Conservation (phyloP, 2,888 invertebrate species). For the Sinodicranocentrus sp. region DNA sequence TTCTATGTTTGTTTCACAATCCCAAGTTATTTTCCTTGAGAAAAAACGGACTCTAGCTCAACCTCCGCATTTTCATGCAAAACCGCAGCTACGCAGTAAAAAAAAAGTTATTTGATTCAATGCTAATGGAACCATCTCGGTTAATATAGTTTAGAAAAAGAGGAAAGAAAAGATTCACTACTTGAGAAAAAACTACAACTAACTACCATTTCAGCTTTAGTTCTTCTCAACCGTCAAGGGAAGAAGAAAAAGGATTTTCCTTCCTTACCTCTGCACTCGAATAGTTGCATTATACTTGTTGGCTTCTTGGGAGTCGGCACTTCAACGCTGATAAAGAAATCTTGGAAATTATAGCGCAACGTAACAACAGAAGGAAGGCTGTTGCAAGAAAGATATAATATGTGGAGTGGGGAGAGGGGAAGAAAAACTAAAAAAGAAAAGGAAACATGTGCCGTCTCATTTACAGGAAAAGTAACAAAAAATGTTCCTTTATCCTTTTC, state of each 20-base stretch:
- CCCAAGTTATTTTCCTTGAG: neutral
- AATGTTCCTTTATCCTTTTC: conserved; percentile 36
- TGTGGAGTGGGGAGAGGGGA: conserved; percentile 1
- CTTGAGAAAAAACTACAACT: conserved; percentile 16
- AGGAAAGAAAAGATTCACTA: conserved; percentile 23
- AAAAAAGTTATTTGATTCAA: conserved; percentile 51
- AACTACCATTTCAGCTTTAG: conserved; percentile 38
- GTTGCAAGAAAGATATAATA: conserved; percentile 1
- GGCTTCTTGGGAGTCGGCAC: neutral
- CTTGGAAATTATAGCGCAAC: conserved; percentile 16
- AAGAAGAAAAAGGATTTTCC: neutral
- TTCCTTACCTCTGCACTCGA: neutral
- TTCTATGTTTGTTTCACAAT: conserved; percentile 48
- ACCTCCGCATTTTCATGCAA: conserved; percentile 50
- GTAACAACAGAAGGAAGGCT: conserved; percentile 19
- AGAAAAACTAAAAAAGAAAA: conserved; percentile 40
- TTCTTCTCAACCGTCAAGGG: conserved; percentile 38
- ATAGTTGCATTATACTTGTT: neutral
- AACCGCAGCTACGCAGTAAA: conserved; percentile 47
- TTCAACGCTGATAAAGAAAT: conserved; percentile 14
- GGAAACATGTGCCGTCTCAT: conserved; percentile 62
- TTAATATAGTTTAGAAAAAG: conserved; percentile 37
- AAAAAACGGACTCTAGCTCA: neutral
- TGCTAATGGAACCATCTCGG: conserved; percentile 60
- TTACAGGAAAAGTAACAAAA: conserved; percentile 49